Conservation (phyloP, 2,888 invertebrate genomes). For the Tiliacea citrago region DNA sequence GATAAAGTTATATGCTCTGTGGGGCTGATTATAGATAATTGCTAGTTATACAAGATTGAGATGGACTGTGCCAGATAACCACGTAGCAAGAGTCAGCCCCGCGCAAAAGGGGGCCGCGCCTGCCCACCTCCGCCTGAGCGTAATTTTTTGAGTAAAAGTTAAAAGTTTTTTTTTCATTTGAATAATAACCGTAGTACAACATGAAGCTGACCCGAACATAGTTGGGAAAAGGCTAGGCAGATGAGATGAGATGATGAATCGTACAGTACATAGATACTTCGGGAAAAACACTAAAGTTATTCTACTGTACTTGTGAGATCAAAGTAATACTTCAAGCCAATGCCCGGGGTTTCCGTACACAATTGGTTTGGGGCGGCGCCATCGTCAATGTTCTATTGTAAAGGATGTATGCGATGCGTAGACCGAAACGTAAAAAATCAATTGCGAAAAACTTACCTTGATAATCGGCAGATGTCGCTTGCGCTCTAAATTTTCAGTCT, state of each 20-base stretch:
- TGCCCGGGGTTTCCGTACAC: not conserved
- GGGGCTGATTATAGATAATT: not conserved
- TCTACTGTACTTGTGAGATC: not conserved
- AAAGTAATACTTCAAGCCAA: not conserved
- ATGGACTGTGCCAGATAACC: not conserved
- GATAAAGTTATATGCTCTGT: too few species aligned
- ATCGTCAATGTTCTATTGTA: not conserved
- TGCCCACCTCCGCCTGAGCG: too few species aligned
- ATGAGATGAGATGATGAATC: not conserved
- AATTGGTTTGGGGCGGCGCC: not conserved
- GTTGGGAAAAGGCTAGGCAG: too few species aligned
- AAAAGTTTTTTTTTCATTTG: too few species aligned
- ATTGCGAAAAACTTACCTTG: slow-evolving; percentile 19
- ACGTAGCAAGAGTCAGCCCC: too few species aligned
- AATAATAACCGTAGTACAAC: too few species aligned
- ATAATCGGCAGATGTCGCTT: slow-evolving; percentile 67
- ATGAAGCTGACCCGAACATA: too few species aligned
- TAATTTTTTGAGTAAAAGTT: not conserved
- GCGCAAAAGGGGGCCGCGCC: too few species aligned
- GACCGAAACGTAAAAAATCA: slow-evolving; percentile 62
- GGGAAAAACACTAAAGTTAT: not conserved
- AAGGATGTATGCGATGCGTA: slow-evolving; percentile 26
- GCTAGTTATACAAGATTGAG: not conserved
- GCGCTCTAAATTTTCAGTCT: slow-evolving; percentile 64
- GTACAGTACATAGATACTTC: not conserved